Conservation (phyloP, 2,113 vertebrate genomes). For the Azemiops feae region DNA sequence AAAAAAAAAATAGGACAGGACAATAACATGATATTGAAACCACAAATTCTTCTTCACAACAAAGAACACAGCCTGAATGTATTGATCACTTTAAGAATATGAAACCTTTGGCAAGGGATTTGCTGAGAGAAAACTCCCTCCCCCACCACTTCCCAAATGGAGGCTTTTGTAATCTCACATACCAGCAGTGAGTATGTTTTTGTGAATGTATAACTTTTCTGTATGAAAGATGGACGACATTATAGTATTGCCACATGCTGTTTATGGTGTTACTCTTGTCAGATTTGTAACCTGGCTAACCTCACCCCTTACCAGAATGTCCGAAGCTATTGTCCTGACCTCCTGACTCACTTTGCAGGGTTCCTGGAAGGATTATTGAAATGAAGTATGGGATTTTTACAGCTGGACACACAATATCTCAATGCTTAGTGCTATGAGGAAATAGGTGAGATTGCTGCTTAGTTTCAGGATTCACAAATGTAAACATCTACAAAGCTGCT, state of each 20-base stretch:
- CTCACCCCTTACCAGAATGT: conserved; percentile 46
- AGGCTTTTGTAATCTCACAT: not conserved
- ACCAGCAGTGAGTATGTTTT: rapidly evolving
- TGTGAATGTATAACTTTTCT: not conserved
- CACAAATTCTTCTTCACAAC: not conserved
- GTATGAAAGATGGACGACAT: not conserved
- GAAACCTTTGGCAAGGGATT: not conserved
- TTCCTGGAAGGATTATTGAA: not conserved
- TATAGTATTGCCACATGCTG: not conserved
- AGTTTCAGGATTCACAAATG: not conserved
- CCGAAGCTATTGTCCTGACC: not conserved
- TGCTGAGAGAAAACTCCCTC: not conserved
- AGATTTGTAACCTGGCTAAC: conserved; percentile 29
- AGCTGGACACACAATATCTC: not conserved
- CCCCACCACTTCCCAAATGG: not conserved
- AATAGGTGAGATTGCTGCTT: not conserved
- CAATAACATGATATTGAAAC: not conserved
- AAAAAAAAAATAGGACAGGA: not conserved
- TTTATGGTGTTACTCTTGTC: not conserved
- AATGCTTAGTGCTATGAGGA: not conserved
- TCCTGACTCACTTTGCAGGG: not conserved
- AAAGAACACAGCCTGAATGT: not conserved
- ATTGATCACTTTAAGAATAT: not conserved
- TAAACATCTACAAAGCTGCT: not conserved
- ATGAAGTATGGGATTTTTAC: not conserved